phyloP scores from a whole-genome alignment of 2,113 vertebrate genomes.

The Cryptomyrus ogoouensis region DNA sequence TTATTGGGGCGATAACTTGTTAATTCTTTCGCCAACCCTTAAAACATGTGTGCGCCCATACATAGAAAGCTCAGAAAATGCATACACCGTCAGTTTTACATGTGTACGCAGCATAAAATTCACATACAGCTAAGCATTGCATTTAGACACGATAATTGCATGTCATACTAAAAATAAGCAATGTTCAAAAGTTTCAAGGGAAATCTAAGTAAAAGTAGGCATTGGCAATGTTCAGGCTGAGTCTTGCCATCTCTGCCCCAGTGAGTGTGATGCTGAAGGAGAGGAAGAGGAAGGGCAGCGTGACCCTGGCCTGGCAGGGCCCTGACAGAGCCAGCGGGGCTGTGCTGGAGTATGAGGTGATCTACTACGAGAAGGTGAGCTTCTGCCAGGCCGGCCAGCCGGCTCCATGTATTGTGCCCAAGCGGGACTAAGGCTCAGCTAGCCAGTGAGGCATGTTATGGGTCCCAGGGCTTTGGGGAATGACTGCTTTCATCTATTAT shows the following conservation, averaged over 20 bases:
- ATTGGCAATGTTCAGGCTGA: background rate
- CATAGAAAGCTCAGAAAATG: background rate
- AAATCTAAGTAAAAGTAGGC: background rate
- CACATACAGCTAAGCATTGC: background rate
- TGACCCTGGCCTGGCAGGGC: conserved; percentile 54
- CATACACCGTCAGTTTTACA: background rate
- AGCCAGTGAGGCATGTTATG: background rate
- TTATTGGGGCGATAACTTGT: background rate
- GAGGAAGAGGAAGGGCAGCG: conserved; percentile 70
- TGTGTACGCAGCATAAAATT: background rate
- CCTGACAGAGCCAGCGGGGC: conserved; percentile 48
- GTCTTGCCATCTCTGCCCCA: conserved; percentile 28
- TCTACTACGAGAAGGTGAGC: conserved; percentile 74
- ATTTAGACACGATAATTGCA: background rate
- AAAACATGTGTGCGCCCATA: background rate
- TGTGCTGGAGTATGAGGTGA: conserved; percentile 75
- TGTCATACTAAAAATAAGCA: background rate
- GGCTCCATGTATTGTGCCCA: background rate
- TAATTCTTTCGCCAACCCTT: background rate
- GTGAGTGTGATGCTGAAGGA: conserved; percentile 74
- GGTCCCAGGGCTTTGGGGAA: background rate
- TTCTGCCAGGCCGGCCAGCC: background rate
- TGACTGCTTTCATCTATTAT: conserved; percentile 5
- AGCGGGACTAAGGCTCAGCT: background rate
- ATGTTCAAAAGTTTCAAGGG: background rate